Percentiles rank a stretch among this genome's conserved stretches.
phyloP scores from a whole-genome alignment of 2,888 invertebrate genomes.

The Tetrapedia diversipes region DNA sequence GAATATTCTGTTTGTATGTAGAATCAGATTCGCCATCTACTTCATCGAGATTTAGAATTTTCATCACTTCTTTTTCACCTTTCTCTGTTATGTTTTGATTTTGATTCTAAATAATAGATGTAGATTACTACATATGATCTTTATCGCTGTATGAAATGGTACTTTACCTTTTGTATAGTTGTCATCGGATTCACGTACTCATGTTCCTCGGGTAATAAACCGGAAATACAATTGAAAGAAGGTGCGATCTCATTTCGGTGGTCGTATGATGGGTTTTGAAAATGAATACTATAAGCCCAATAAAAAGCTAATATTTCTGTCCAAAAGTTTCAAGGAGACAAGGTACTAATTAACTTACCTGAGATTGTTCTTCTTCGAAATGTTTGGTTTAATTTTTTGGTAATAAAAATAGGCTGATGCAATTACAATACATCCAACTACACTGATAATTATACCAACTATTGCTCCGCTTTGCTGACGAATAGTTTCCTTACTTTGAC shows the following conservation, averaged over 20 bases:
- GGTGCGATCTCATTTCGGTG: conserved; percentile 55
- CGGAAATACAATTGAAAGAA: conserved; percentile 57
- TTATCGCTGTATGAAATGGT: background rate
- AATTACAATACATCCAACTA: conserved; percentile 57
- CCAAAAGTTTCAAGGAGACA: background rate
- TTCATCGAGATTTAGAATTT: conserved; percentile 12
- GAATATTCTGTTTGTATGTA: conserved; percentile 9
- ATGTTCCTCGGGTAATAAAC: conserved; percentile 77
- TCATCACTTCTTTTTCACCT: background rate
- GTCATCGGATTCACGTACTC: conserved; percentile 78
- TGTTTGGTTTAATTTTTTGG: conserved; percentile 61
- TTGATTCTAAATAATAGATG: conserved; percentile 11
- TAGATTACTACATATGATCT: background rate
- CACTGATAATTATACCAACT: conserved; percentile 62
- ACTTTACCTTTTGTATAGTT: conserved; percentile 44
- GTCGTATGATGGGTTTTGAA: conserved; percentile 79
- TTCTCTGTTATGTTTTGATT: background rate
- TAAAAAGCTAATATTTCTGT: background rate
- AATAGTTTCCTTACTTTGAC: background rate
- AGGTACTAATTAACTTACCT: conserved; percentile 40
- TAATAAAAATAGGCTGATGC: conserved; percentile 70
- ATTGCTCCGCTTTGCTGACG: conserved; percentile 32
- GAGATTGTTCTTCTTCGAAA: conserved; percentile 17
- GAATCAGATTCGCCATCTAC: conserved; percentile 20
- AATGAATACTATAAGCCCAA: conserved; percentile 74